A percentile compares a stretch with the other conserved stretches of the same genome.
Conservation (phyloP, 2,113 vertebrate genomes). For the Monopterus albus region DNA sequence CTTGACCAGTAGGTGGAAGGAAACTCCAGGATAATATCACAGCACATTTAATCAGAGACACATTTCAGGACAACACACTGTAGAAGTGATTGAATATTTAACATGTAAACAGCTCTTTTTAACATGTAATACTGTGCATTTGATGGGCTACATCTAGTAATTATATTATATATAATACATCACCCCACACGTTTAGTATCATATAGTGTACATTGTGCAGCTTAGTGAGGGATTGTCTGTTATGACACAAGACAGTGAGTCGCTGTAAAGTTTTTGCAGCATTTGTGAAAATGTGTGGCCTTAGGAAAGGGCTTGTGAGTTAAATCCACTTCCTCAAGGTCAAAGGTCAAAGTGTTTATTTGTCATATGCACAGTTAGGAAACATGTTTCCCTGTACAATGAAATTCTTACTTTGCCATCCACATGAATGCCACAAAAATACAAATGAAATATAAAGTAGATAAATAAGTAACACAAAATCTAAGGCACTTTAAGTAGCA, state of each 20-base stretch:
- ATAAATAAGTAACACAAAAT: no score
- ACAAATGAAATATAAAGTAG: no score
- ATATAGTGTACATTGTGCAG: neutral
- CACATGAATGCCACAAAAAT: no score
- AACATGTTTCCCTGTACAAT: no score
- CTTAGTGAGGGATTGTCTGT: neutral
- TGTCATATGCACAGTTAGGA: no score
- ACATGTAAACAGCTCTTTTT: neutral
- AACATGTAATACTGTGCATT: no score
- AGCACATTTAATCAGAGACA: neutral
- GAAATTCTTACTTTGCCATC: no score
- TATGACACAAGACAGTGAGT: neutral
- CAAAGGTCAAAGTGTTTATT: no score
- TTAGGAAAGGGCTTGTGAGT: neutral
- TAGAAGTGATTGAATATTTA: neutral
- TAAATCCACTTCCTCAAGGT: no score
- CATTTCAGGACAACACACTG: no score
- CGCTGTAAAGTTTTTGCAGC: neutral
- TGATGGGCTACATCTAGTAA: neutral
- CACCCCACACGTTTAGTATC: no score
- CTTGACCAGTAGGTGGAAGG: conserved; percentile 58
- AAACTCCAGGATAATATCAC: conserved; percentile 21
- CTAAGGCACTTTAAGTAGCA: no score
- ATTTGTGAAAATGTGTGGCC: neutral
- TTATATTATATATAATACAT: neutral